Conservation (phyloP, 2,113 vertebrate genomes). For the Corythaeola cristata region DNA sequence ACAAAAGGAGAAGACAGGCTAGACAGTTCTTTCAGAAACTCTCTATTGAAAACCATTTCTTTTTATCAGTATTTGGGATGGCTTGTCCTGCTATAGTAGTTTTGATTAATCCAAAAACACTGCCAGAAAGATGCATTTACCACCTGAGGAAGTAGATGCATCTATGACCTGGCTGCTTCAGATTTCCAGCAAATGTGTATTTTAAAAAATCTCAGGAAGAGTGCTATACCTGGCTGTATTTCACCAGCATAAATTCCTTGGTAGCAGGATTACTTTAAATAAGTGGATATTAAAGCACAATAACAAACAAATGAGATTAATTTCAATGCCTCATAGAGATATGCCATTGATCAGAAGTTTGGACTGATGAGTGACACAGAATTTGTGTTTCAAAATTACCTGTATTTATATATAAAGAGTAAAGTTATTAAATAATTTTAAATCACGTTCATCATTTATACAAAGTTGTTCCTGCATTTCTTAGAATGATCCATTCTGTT, state of each 20-base stretch:
- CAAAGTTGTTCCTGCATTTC: background rate
- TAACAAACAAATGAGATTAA: background rate
- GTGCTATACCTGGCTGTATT: background rate
- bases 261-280: background rate
- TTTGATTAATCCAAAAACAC: background rate
- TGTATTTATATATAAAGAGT: background rate
- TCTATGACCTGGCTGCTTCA: background rate
- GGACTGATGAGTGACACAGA: background rate
- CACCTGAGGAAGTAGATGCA: background rate
- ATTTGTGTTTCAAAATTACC: background rate
- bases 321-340: background rate
- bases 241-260: background rate
- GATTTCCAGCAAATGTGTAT: background rate
- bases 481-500: background rate
- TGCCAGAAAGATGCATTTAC: background rate
- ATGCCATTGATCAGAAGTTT: background rate
- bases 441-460: background rate
- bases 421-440: background rate
- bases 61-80: background rate
- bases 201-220: background rate
- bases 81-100: background rate
- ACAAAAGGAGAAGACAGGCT: background rate
- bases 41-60: background rate
- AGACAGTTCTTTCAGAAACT: background rate
- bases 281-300: background rate